Conservation (phyloP, 1,140 invertebrate species). For the Brachionus sp. region DNA sequence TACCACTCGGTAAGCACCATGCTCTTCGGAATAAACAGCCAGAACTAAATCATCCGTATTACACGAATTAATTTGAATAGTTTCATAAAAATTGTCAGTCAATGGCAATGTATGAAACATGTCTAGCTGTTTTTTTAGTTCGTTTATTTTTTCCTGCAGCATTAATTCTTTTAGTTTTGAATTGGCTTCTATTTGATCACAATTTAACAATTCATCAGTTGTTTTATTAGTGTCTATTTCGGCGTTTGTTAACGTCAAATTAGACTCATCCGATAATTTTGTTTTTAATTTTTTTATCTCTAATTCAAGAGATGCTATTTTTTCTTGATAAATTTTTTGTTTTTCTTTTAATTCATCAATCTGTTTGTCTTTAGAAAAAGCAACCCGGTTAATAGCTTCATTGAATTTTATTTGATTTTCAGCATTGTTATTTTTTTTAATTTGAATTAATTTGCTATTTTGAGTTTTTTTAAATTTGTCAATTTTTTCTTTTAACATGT, state of each 20-base stretch:
- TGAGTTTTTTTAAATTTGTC: background rate
- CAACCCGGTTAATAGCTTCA: constrained; percentile 65
- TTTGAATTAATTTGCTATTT: background rate
- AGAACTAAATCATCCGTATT: constrained; percentile 20
- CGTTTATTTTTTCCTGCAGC: constrained; percentile 41
- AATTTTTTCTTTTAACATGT: background rate
- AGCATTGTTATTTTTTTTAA: background rate
- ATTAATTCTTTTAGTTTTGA: constrained; percentile 37
- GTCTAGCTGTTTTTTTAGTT: constrained; percentile 16
- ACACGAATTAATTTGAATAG: constrained; percentile 34
- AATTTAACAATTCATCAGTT: constrained; percentile 6
- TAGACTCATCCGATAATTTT: background rate
- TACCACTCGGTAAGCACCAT: constrained; percentile 12
- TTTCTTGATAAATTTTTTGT: constrained; percentile 52
- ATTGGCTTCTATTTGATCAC: constrained; percentile 14
- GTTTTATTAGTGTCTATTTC: constrained; percentile 34
- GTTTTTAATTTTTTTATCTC: background rate
- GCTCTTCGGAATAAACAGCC: constrained; percentile 37
- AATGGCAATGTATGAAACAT: constrained; percentile 25
- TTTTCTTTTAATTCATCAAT: constrained; percentile 68
- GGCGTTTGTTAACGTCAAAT: background rate
- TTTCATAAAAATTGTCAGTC: constrained; percentile 40
- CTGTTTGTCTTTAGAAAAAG: constrained; percentile 71
- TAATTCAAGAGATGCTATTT: background rate
- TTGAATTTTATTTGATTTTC: constrained; percentile 58